Conservation (phyloP, 1,140 invertebrate species). For the Carcinoscorpius rotundicauda region DNA sequence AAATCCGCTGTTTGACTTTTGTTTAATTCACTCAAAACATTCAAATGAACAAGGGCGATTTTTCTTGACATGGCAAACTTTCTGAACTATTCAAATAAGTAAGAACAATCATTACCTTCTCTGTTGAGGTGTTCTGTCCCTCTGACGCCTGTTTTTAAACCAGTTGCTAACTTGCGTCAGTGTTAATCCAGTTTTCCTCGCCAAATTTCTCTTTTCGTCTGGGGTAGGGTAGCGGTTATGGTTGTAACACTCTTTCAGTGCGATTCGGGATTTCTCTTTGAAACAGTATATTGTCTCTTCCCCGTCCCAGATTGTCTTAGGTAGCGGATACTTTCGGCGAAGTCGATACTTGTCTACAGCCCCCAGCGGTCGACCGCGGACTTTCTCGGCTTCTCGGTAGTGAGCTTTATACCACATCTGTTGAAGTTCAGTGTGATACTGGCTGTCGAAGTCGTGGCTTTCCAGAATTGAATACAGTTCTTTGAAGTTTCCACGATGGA, state of each 20-base stretch:
- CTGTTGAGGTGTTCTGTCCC: conserved; percentile 52
- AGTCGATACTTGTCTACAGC: conserved; percentile 90
- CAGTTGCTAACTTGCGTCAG: conserved; percentile 89
- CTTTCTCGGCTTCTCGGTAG: conserved; percentile 70
- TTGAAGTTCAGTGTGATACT: conserved; percentile 73
- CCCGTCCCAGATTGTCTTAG: conserved; percentile 95
- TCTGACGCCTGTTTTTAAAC: conserved; percentile 94
- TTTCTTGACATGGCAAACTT: too few relatives aligned
- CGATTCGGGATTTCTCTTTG: conserved; percentile 54
- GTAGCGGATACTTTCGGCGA: conserved; percentile 88
- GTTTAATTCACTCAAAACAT: too few relatives aligned
- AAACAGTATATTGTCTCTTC: conserved; percentile 98
- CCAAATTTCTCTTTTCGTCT: conserved; percentile 83
- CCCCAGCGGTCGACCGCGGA: conserved; percentile 79
- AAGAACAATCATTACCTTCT: too few relatives aligned
- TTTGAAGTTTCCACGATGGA: conserved; percentile 6
- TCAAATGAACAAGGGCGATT: too few relatives aligned
- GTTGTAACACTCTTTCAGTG: conserved; percentile 69
- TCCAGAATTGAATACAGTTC: conserved; percentile 83
- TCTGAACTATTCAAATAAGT: too few relatives aligned
- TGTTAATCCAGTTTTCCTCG: conserved; percentile 77
- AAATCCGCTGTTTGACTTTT: too few relatives aligned
- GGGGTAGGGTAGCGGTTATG: conserved; percentile 65
- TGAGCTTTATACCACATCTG: conserved; percentile 87
- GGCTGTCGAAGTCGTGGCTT: conserved; percentile 69